These are phyloP conservation scores for Synanceia verrucosa DNA, from an alignment of 2,797 vertebrate genomes.

Conservation along the genomic window DNA sequence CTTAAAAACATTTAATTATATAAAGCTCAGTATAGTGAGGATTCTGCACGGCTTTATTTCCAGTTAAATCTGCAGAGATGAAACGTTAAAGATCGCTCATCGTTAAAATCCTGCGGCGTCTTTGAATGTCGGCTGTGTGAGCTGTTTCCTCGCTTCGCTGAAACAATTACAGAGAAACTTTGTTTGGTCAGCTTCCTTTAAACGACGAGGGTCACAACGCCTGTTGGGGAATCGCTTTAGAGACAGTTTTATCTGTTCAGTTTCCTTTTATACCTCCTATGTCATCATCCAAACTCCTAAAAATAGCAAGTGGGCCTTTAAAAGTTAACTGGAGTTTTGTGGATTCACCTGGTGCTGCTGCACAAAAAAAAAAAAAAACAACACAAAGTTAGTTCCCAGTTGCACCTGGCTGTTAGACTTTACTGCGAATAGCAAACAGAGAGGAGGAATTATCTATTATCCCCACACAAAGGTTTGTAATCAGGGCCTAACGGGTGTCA, in stretches of 20 bases:
- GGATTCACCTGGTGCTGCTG: not conserved
- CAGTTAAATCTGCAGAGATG: conserved; percentile 5
- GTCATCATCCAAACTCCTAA: not conserved
- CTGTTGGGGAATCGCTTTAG: not conserved
- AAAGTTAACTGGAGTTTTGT: not conserved
- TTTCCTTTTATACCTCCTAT: too few relatives aligned
- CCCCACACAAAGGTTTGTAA: conserved; percentile 54
- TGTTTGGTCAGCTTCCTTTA: not conserved
- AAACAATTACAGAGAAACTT: not conserved
- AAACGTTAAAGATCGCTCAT: not conserved
- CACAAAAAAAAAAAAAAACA: not conserved
- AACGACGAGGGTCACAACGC: not conserved
- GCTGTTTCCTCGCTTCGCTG: not conserved
- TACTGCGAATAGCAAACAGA: conserved; percentile 27
- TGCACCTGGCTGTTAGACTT: conserved; percentile 31
- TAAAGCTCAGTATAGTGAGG: not conserved
- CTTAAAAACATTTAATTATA: not conserved
- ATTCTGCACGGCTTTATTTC: not conserved
- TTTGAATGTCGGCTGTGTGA: not conserved
- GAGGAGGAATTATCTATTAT: conserved; percentile 51
- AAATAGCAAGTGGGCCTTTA: not conserved
- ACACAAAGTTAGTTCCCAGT: not conserved
- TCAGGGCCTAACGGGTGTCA: conserved; percentile 41
- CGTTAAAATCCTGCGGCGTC: conserved; percentile 19
- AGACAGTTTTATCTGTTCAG: not conserved